These are phyloP conservation scores for Petrocephalus schoutedeni DNA, from an alignment of 2,797 vertebrate species.

Conservation along the genomic window DNA sequence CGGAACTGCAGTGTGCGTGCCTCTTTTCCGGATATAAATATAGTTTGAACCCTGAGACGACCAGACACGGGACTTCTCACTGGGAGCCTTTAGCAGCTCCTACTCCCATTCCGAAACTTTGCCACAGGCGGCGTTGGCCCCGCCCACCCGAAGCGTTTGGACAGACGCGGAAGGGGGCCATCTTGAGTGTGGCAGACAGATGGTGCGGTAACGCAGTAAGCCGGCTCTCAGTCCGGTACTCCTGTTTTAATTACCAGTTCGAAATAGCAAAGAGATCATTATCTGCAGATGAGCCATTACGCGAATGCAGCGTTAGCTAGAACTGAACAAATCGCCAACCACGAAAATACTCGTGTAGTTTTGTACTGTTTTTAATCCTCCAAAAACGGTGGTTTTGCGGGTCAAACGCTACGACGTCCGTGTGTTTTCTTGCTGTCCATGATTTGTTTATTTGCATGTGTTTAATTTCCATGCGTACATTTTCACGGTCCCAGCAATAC, in stretches of 20 bases:
- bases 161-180: constrained; percentile 55
- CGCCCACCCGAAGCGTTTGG: constrained; percentile 57
- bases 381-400: not conserved
- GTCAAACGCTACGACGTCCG: not conserved
- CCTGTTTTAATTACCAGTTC: not conserved
- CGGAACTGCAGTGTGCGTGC: constrained; percentile 37
- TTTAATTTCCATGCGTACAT: not conserved
- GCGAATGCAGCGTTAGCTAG: not conserved
- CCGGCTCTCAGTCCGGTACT: not conserved
- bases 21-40: constrained; percentile 42
- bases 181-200: constrained; percentile 54
- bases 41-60: constrained; percentile 30
- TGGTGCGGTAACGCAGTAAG: not conserved
- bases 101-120: constrained; percentile 87
- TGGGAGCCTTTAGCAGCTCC: constrained; percentile 60
- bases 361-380: not conserved
- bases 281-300: not conserved
- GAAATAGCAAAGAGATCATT: not conserved
- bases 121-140: constrained; percentile 65
- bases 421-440: not conserved
- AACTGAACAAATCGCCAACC: not conserved
- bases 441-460: not conserved
- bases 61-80: constrained; percentile 34
- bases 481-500: not conserved
- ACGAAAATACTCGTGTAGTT: not conserved